phyloP scores from a whole-genome alignment of 2,797 vertebrate genomes.

The Notolepis coatsorum region DNA sequence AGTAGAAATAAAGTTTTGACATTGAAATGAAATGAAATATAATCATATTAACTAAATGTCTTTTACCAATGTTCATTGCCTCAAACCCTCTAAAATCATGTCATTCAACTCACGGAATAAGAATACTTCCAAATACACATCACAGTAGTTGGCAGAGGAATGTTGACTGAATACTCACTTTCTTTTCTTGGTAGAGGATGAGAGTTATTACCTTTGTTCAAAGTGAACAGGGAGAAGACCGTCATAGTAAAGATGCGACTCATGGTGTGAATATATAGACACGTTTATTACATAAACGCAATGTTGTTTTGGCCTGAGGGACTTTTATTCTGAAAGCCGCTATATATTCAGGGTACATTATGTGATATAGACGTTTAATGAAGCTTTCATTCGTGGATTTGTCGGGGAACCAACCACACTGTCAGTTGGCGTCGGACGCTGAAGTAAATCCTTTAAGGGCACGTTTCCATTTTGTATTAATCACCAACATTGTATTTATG shows the following conservation, averaged over 20 bases:
- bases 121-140: conserved; percentile 67
- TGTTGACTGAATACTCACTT: conserved; percentile 48
- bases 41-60: conserved; percentile 57
- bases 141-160: conserved; percentile 58
- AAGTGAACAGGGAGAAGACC: conserved; percentile 20
- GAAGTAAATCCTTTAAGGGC: too few species aligned
- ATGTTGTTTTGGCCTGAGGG: neutral
- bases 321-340: conserved; percentile 12
- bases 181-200: conserved; percentile 37
- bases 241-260: conserved; percentile 37
- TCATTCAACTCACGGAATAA: conserved; percentile 51
- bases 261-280: conserved; percentile 11
- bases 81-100: conserved; percentile 61
- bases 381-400: too few species aligned
- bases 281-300: neutral
- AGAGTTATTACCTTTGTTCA: conserved; percentile 37
- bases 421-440: too few species aligned
- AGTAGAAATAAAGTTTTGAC: too few species aligned
- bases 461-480: too few species aligned
- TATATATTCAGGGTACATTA: neutral
- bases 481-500: too few species aligned
- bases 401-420: too few species aligned
- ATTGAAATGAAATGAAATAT: too few species aligned
- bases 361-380: neutral
- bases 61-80: conserved; percentile 54